phyloP scores from a whole-genome alignment of 2,888 invertebrate species.

The Hesperia comma region DNA sequence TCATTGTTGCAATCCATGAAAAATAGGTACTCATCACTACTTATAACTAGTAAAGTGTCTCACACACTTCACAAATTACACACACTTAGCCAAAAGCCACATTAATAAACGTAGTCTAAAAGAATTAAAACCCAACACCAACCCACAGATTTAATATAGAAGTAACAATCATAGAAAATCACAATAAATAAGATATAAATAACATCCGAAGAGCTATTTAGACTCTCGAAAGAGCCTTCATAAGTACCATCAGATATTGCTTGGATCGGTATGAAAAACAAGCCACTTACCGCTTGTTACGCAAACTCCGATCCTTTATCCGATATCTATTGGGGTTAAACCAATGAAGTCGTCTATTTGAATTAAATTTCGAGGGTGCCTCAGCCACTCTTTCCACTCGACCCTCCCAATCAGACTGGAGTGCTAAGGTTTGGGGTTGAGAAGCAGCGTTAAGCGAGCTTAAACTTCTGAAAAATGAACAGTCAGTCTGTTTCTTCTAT shows the following conservation, averaged over 20 bases:
- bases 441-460: not conserved
- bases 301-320: constrained; percentile 66
- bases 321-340: constrained; percentile 71
- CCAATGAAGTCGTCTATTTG: constrained; percentile 76
- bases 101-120: too few relatives aligned
- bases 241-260: constrained; percentile 44
- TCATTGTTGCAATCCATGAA: too few relatives aligned
- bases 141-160: not conserved
- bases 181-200: constrained; percentile 38
- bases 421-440: constrained; percentile 37
- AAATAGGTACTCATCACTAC: too few relatives aligned
- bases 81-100: too few relatives aligned
- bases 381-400: constrained; percentile 52
- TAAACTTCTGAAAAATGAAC: not conserved
- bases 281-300: constrained; percentile 63
- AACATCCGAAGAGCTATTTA: constrained; percentile 31
- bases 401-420: constrained; percentile 63
- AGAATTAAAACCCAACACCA: too few relatives aligned
- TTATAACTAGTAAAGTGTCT: too few relatives aligned
- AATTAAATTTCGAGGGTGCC: constrained; percentile 62
- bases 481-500: too few relatives aligned
- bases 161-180: constrained; percentile 43
- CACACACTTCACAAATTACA: too few relatives aligned
- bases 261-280: constrained; percentile 54
- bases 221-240: constrained; percentile 29